Evolutionary conservation across 2,113 vertebrate genomes (phyloP).

Genomic region (Ia io): DNA sequence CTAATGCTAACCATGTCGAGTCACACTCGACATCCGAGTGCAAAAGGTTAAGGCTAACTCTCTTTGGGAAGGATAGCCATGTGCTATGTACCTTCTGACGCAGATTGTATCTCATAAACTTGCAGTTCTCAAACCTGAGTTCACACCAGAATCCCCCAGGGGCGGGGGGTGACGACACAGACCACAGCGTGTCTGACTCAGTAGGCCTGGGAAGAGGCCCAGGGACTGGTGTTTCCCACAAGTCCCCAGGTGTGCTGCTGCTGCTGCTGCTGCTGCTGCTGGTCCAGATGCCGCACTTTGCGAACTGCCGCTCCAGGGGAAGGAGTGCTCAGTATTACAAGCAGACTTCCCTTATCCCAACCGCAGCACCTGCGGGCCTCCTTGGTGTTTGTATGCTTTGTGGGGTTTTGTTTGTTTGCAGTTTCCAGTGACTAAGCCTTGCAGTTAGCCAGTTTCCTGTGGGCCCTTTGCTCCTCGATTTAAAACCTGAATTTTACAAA

Average conservation of each 20-base stretch:
- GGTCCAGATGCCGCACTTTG: neutral
- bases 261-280: neutral
- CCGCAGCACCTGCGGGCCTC: neutral
- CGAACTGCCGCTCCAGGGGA: neutral
- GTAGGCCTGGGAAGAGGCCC: neutral
- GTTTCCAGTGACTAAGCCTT: neutral
- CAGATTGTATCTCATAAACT: neutral
- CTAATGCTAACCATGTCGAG: no score
- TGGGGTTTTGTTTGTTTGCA: neutral
- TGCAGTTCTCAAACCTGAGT: neutral
- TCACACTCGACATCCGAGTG: no score
- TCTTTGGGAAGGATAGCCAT: neutral
- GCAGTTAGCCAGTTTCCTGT: neutral
- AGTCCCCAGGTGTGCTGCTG: neutral
- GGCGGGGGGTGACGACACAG: neutral
- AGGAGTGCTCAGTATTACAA: rapidly evolving
- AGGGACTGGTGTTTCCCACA: neutral
- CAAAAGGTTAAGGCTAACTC: no score
- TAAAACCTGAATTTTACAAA: neutral
- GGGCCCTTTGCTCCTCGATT: neutral
- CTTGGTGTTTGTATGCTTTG: neutral
- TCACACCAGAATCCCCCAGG: neutral
- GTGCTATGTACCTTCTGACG: neutral
- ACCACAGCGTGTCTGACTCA: no score
- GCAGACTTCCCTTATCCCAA: neutral